Conservation (phyloP, 2,888 invertebrate genomes). For the Meiosimyza decipiens region DNA sequence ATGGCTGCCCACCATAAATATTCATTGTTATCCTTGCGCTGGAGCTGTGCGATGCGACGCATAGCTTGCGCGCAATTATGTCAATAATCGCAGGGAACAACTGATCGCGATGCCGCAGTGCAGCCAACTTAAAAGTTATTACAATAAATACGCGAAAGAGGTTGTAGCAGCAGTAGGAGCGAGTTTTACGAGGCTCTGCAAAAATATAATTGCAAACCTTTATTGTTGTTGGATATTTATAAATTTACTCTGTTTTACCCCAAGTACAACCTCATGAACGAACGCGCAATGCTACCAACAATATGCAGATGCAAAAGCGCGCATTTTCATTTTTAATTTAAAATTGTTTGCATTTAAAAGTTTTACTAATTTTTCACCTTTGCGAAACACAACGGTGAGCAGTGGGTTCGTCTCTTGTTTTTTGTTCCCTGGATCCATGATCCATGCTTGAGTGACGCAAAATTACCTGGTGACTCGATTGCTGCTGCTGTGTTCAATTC, state of each 20-base stretch:
- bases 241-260: neutral
- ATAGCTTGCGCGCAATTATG: slow-evolving; percentile 18
- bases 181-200: neutral
- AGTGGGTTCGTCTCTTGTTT: neutral
- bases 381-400: neutral
- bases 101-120: too few species aligned
- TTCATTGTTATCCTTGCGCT: slow-evolving; percentile 45
- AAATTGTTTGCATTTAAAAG: slow-evolving; percentile 32
- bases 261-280: neutral
- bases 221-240: slow-evolving; percentile 7
- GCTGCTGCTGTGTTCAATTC: slow-evolving; percentile 13
- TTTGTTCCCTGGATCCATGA: slow-evolving; percentile 10
- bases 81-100: slow-evolving; percentile 4
- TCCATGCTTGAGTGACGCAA: slow-evolving; percentile 57
- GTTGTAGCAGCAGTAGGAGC: neutral
- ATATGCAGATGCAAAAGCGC: slow-evolving; percentile 31
- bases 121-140: too few species aligned
- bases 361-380: slow-evolving; percentile 19
- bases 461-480: slow-evolving; percentile 43
- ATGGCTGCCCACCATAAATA: slow-evolving; percentile 48
- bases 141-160: neutral
- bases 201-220: slow-evolving; percentile 4
- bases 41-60: neutral
- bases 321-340: neutral
- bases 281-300: neutral